Base-by-base conservation (phyloP, 2,113 vertebrate genomes). In the Coryphaenoides rupestris region DNA sequence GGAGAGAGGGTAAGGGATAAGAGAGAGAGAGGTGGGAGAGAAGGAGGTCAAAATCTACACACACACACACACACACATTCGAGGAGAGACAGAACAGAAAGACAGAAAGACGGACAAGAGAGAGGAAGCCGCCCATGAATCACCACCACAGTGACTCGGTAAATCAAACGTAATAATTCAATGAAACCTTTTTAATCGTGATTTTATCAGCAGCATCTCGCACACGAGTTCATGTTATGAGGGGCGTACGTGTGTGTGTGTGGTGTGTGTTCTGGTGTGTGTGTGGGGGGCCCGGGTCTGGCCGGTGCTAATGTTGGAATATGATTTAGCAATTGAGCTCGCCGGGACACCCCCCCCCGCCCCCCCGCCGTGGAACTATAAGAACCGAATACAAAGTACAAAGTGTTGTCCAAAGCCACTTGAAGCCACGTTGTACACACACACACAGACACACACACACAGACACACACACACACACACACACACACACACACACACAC, bases 341-440 rank as follows among this genome's bases (percentile, higher is more conserved):
- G 17, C 19, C 14, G 2, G 21, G 54, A 5, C 28, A 47, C 53
- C n/a, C 22, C 53, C 50, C 15, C 26, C 46, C 63, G 21, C 40
- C 55, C 72, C 59, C 78, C 83, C 79, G 78, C 90, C 87, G 92
- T 67, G 89, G 13, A 82, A 80, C 60, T n/a, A n/a, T n/a, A n/a
- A n/a, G n/a, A n/a, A n/a, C n/a, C n/a, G n/a, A n/a, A n/a, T n/a
- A n/a, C n/a, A n/a, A n/a, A n/a, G n/a, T n/a, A n/a, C n/a, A n/a
- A n/a, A n/a, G n/a, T n/a, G n/a, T 40, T 86, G 76, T 88, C 89
- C 88, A 91, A 74, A 88, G 90, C 91, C 75, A 75, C 64, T 57
- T 74, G 74, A 81, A 80, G 87, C 74, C 60, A 1, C 87, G 97
- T 96, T 97, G 93, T 98, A 97, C 95, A 94, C 80, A 90, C 89